Evolutionary conservation across 2,797 vertebrate species (phyloP).

Genomic region (Helarctos malayanus): DNA sequence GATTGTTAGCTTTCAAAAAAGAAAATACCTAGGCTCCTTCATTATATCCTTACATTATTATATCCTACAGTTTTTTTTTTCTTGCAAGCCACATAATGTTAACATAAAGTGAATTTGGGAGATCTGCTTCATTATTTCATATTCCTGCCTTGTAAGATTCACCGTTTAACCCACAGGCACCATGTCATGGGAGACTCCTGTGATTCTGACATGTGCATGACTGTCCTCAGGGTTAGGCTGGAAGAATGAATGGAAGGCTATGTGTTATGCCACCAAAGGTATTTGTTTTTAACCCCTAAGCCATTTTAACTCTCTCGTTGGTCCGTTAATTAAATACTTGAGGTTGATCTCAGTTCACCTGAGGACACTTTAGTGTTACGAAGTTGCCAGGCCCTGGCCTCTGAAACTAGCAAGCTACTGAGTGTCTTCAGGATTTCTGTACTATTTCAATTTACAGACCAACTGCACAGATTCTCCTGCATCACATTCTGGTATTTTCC

Average conservation of each 20-base stretch:
- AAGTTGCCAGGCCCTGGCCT: not conserved
- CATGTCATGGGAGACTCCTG: accelerated
- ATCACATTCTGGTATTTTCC: not conserved
- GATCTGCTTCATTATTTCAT: not conserved
- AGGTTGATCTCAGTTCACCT: not conserved
- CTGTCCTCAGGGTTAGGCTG: not conserved
- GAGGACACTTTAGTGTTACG: not conserved
- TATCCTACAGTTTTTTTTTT: not conserved
- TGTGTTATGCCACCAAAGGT: not conserved
- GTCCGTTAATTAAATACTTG: not conserved
- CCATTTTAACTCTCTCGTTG: not conserved
- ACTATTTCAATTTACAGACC: not conserved
- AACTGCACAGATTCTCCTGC: not conserved
- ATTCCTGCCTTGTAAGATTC: not conserved
- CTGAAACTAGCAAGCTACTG: not conserved
- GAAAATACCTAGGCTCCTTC: not conserved
- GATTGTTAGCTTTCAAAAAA: not conserved
- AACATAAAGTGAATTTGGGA: not conserved
- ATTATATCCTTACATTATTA: not conserved
- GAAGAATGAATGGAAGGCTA: not conserved
- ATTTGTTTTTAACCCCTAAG: not conserved
- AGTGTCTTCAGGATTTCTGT: not conserved
- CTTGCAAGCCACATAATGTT: not conserved
- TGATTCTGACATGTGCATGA: not conserved
- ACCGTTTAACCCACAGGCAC: not conserved